These are phyloP conservation scores for Globia sparganii DNA, from an alignment of 2,888 invertebrate species.

Conservation along the genomic window DNA sequence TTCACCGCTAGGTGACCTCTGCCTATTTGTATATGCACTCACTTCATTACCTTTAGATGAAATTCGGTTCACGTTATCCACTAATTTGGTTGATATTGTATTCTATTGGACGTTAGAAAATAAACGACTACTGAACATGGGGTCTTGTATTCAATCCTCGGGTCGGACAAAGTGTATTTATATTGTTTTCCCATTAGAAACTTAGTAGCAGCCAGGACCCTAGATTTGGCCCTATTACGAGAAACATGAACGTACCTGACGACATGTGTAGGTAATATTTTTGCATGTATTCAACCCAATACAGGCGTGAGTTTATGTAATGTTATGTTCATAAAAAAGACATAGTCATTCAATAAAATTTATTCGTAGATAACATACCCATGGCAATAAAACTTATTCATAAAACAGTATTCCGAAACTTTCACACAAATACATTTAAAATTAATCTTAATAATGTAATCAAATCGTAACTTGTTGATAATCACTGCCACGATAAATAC, in stretches of 20 bases:
- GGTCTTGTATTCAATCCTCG: background rate
- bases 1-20: slow-evolving; percentile 18
- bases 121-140: too few species aligned
- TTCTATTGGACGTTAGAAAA: background rate
- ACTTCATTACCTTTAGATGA: background rate
- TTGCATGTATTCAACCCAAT: background rate
- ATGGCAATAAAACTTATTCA: slow-evolving; percentile 53
- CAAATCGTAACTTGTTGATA: slow-evolving; percentile 48
- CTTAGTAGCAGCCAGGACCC: background rate
- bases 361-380: slow-evolving; percentile 57
- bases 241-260: background rate
- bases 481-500: slow-evolving; percentile 50
- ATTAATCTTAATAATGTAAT: slow-evolving; percentile 45
- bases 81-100: background rate
- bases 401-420: slow-evolving; percentile 49
- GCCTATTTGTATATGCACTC: background rate
- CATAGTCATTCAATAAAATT: slow-evolving; percentile 38
- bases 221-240: background rate
- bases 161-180: background rate
- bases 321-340: slow-evolving; percentile 14
- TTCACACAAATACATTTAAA: slow-evolving; percentile 52
- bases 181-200: background rate
- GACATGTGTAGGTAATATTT: background rate
- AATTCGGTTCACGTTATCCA: background rate
- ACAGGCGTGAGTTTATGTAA: background rate